Base-by-base conservation (phyloP, 2,888 invertebrate genomes). In the Empis stercorea region DNA sequence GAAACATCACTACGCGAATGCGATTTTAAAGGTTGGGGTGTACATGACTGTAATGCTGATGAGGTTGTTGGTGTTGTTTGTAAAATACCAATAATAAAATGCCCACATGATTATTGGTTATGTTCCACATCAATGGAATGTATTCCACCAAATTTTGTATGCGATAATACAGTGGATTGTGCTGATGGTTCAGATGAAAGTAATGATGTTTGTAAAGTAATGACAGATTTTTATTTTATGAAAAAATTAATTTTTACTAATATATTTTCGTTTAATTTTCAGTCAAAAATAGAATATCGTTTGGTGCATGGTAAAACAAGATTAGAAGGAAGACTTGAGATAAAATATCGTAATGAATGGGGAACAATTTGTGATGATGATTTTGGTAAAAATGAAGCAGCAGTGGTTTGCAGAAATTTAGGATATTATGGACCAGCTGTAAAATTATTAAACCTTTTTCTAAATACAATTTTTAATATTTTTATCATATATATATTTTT, bases 291-390 rank as follows among this genome's bases (percentile, higher is more conserved):
- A 10, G 73, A 77, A 57, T 64, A 82, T 34, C 74, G 84, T 15
- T 60, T 86, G 30, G 74, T 67, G 10, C 78, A 76, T 45, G 83
- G 82, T 4, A 70, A 71, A 4, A 67, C 59, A 23, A 52, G 63
- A 0, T 64, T 65, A 30, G 76, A 82, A 59, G 87, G 87, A 1
- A 72, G 85, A 39, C 71, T 87, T 1, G 85, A 86, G 64, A 73
- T 87, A 1, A 73, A 75, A 49, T 75, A 79, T 54, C 75, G 76
- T 52, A 80, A 80, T 3, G 71, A 79, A 15, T 84, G 84, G 81
- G 87, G 87, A 11, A 82, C 84, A 1, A 72, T 88, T 13, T 88
- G 87, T 62, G 84, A 86, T 57, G 86, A 87, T 59, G 79, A 81
- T 56, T 86, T 86, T 59, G 76, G 78, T 43, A 68, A 73, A 15